Conservation (phyloP, 1,140 invertebrate genomes). For the Nephila pilipes region DNA sequence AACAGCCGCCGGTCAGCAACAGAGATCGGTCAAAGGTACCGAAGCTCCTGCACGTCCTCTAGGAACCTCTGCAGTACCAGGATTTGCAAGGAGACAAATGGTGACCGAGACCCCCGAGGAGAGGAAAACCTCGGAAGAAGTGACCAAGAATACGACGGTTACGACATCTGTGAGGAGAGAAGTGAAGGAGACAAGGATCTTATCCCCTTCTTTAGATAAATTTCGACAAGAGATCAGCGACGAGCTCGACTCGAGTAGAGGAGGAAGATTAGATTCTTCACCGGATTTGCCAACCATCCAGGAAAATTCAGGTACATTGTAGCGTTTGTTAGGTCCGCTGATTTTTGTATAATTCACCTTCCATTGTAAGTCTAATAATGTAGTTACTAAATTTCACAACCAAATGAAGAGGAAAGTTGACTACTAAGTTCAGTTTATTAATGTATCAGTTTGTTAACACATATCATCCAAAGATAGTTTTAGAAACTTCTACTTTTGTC, state of each 20-base stretch:
- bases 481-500: too few species aligned
- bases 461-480: too few species aligned
- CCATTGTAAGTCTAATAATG: too few species aligned
- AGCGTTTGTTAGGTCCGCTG: too few species aligned
- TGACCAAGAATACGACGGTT: conserved; percentile 55
- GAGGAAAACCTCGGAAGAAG: conserved; percentile 40
- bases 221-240: neutral
- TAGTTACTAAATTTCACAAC: too few species aligned
- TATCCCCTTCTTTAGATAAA: neutral
- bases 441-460: too few species aligned
- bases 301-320: conserved; percentile 19
- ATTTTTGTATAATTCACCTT: too few species aligned
- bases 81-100: neutral
- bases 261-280: neutral
- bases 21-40: neutral
- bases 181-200: conserved; percentile 44
- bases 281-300: neutral
- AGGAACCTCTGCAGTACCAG: neutral
- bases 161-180: conserved; percentile 54
- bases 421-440: too few species aligned
- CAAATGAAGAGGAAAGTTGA: too few species aligned
- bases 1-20: neutral
- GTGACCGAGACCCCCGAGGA: conserved; percentile 9
- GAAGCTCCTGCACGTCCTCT: neutral
- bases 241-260: neutral